Evolutionary conservation across 2,888 invertebrate genomes (phyloP), one percentile per base, ranked within the genome.

Genomic region (Sphinx pinastri): DNA sequence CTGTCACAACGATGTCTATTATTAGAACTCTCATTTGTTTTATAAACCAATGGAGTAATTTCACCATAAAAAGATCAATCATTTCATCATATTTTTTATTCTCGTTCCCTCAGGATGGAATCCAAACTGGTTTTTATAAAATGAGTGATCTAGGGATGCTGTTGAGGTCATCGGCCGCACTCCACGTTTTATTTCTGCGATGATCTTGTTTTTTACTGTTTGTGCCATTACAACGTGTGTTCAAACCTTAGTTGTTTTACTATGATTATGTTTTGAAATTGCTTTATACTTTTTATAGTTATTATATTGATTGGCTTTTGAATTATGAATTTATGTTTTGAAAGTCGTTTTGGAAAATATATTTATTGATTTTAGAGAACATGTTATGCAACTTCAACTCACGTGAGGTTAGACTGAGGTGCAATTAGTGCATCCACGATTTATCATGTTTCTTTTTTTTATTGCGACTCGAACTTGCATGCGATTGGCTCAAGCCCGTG

Each of bases 61-160:
- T 38, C 57, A 25, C 25, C 6, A 57, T 25, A 57, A 57, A 57
- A 57, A 57, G 57, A 57, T 57, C 57, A 57, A 25, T 57, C 57
- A 57, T 57, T 19, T 57, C 25, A 57, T 57, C 57, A 57, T 57
- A 25, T 57, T 57, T 57, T 57, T 12, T 57, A 10, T 25, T 14
- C 13, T 25, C 57, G 57, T 57, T 57, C 57, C 57, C 57, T 57
- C 57, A 19, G 57, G 57, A 57, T 57, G 57, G 57, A 57, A 57
- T 57, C 57, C 57, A 6, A 57, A 57, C 57, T 57, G 25, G 57
- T 57, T 57, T 57, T 12, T 57, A 57, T 57, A 57, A 57, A 57
- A 25, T 57, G 57, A 57, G 25, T 49, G 49, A 63, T 49, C 63
- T 63, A 63, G 63, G 63, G 49, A 49, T 49, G 47, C 16, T 38